phyloP scores from a whole-genome alignment of 2,797 vertebrate genomes.

The Merluccius polli region DNA sequence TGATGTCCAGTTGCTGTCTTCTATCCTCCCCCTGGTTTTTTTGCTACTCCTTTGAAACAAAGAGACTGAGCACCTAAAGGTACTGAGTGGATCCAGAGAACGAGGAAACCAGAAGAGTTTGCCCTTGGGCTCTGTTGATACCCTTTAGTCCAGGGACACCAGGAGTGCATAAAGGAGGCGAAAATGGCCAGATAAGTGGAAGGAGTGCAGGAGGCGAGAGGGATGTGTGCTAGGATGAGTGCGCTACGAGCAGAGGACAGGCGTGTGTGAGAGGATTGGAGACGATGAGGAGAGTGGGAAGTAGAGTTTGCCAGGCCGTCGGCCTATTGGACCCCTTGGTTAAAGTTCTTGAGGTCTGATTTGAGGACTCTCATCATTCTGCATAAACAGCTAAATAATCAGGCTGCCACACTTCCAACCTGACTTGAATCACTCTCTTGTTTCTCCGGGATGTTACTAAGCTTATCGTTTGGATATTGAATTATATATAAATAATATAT shows the following conservation, averaged over 20 bases:
- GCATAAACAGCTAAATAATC: constrained; percentile 72
- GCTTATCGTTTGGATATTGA: not conserved
- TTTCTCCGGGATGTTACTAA: constrained; percentile 33
- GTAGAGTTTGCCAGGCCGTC: constrained; percentile 55
- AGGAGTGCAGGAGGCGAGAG: constrained; percentile 38
- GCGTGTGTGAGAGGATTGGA: constrained; percentile 29
- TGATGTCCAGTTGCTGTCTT: not conserved
- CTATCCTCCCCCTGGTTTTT: not conserved
- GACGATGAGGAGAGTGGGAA: constrained; percentile 47
- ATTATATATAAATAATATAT: not conserved
- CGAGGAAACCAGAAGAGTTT: constrained; percentile 37
- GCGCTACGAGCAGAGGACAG: constrained; percentile 41
- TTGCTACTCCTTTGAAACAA: not conserved
- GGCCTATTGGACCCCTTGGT: constrained; percentile 59
- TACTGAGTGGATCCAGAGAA: constrained; percentile 17
- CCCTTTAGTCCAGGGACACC: constrained; percentile 49
- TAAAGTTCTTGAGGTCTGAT: constrained; percentile 63
- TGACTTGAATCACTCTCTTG: constrained; percentile 36
- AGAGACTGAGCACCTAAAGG: not conserved
- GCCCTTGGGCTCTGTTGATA: constrained; percentile 56
- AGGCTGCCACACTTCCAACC: constrained; percentile 46
- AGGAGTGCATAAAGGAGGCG: constrained; percentile 34
- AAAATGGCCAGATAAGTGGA: constrained; percentile 45
- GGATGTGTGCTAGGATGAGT: constrained; percentile 20
- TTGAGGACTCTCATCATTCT: constrained; percentile 65